phyloP scores from a whole-genome alignment of 1,140 invertebrate genomes.

The Cyclina sinensis region DNA sequence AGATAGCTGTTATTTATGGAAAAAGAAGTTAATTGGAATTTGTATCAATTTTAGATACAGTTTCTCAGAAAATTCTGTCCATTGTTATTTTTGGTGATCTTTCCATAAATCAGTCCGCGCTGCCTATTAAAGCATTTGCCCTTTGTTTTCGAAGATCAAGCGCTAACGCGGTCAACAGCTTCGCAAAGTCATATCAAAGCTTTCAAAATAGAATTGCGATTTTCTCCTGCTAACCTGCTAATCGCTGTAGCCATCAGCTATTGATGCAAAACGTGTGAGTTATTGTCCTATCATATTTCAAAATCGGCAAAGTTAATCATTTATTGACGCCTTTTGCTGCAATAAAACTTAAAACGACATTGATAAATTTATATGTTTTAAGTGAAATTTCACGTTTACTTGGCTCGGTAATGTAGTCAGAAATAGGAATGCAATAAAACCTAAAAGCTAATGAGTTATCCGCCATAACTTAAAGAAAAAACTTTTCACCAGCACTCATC shows the following conservation, averaged over 20 bases:
- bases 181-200: background rate
- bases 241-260: slow-evolving; percentile 26
- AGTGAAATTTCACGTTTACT: slow-evolving; percentile 32
- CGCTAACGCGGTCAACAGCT: background rate
- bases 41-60: slow-evolving; percentile 66
- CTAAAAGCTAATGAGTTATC: slow-evolving; percentile 48
- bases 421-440: slow-evolving; percentile 48
- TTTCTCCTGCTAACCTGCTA: background rate
- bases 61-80: slow-evolving; percentile 60
- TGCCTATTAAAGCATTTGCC: background rate
- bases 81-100: slow-evolving; percentile 48
- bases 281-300: slow-evolving; percentile 51
- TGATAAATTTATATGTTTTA: slow-evolving; percentile 56
- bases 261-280: slow-evolving; percentile 34
- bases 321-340: slow-evolving; percentile 54
- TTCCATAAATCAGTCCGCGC: slow-evolving; percentile 1
- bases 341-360: slow-evolving; percentile 40
- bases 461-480: slow-evolving; percentile 11
- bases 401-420: slow-evolving; percentile 22
- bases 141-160: background rate
- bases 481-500: slow-evolving; percentile 16
- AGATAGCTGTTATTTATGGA: slow-evolving; percentile 68
- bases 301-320: slow-evolving; percentile 42
- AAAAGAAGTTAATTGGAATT: slow-evolving; percentile 63
- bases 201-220: background rate